These are phyloP conservation scores for Drosophila meridionalis DNA, from an alignment of 2,888 invertebrate genomes.

Conservation along the genomic window DNA sequence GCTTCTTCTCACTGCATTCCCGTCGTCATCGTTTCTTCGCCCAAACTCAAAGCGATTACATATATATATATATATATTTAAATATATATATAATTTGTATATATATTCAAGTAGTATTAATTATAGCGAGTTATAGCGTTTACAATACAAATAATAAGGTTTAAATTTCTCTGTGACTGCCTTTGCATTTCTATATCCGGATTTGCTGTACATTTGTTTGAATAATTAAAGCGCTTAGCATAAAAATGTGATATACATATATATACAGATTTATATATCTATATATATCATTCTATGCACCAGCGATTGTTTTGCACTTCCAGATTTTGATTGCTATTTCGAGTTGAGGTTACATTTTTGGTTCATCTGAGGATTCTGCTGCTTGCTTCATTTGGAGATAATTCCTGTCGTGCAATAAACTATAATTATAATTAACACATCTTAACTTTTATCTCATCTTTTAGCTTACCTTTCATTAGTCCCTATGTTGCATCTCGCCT, in stretches of 20 bases:
- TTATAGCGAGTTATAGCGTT: slow-evolving; percentile 55
- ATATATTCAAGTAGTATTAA: slow-evolving; percentile 38
- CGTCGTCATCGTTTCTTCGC: slow-evolving; percentile 17
- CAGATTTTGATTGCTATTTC: slow-evolving; percentile 17
- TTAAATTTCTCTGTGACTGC: slow-evolving; percentile 39
- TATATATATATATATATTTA: slow-evolving; percentile 16
- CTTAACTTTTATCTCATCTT: neutral
- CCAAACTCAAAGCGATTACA: slow-evolving; percentile 35
- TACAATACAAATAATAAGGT: slow-evolving; percentile 54
- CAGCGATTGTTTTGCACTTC: slow-evolving; percentile 10
- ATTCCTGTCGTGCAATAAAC: neutral
- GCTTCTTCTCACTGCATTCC: slow-evolving; percentile 15
- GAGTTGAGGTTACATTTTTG: slow-evolving; percentile 22
- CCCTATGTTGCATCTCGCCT: slow-evolving; percentile 58
- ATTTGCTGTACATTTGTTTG: slow-evolving; percentile 26
- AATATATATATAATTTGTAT: neutral
- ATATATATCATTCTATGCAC: slow-evolving; percentile 8
- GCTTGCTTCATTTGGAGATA: slow-evolving; percentile 2
- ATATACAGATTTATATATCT: neutral
- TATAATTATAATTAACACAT: too few species aligned
- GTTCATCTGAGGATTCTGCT: slow-evolving; percentile 3
- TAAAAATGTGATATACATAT: neutral
- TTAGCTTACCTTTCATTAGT: slow-evolving; percentile 14
- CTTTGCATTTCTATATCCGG: slow-evolving; percentile 16
- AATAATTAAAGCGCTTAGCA: slow-evolving; percentile 33